A percentile compares a stretch with the other conserved stretches of the same genome.
These are phyloP conservation scores for Forbesichthys agassizii DNA, from an alignment of 2,113 vertebrate species.

Conservation along the genomic window DNA sequence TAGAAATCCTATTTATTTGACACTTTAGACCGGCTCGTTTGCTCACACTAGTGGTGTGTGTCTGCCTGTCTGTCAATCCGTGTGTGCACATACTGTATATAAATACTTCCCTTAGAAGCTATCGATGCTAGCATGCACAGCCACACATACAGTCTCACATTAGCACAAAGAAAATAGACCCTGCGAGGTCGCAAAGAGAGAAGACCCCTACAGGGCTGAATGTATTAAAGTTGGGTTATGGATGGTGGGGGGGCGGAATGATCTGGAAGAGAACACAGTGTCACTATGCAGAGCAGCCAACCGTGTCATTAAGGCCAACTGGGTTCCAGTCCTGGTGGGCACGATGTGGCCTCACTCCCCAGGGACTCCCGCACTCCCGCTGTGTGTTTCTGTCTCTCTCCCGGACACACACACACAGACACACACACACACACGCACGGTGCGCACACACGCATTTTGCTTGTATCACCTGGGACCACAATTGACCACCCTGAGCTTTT, in stretches of 20 bases:
- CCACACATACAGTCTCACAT: no score
- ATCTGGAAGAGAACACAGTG: conserved; percentile 31
- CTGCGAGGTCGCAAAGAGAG: no score
- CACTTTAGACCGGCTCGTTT: no score
- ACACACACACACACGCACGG: not conserved
- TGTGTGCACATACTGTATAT: no score
- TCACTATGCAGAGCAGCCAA: conserved; percentile 31
- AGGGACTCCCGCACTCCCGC: not conserved
- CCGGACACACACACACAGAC: conserved; percentile 16
- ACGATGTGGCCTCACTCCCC: conserved; percentile 43
- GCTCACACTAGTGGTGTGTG: no score
- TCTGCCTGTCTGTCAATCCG: no score
- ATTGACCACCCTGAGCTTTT: conserved; percentile 67
- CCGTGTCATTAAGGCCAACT: conserved; percentile 24
- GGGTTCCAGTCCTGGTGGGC: conserved; percentile 30
- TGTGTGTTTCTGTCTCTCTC: not conserved
- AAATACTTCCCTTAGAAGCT: no score
- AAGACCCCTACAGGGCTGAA: no score
- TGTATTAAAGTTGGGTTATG: conserved; percentile 5
- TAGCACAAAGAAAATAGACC: no score
- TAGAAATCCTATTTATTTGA: no score
- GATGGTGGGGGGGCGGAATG: conserved; percentile 19
- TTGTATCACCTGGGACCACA: conserved; percentile 42
- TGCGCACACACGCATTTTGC: not conserved
- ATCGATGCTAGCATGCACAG: no score